Base-by-base conservation (phyloP, 1,140 invertebrate genomes). In the Ptiloglossa arizonensis region DNA sequence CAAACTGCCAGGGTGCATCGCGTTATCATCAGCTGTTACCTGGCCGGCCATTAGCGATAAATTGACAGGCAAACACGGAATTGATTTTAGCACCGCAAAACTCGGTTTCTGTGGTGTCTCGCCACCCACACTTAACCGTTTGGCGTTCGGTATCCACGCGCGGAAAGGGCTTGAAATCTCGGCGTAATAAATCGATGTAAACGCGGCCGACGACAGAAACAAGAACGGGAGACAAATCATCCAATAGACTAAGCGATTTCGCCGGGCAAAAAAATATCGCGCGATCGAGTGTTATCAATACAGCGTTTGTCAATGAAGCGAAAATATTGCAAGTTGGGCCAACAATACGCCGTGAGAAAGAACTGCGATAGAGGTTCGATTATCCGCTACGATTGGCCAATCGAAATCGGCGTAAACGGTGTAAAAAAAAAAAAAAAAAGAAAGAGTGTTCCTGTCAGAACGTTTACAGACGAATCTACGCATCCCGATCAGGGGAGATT, bases 41-140 rank as follows among this genome's bases (percentile, higher is more conserved):
- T 80, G 80, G 79, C 63, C 76, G 79, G 85, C 83, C 86, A 89
- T 88, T 86, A 85, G 79, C 79, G 82, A 80, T 85, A 87, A 88
- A 88, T 89, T 88, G 85, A 88, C 86, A 86, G 81, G 80, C 83
- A 83, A 87, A 87, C 87, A 87, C 80, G 80, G 80, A 86, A 88
- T 83, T 88, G 83, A 88, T 88, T 88, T 88, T 88, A 88, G 80
- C 81, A 80, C 82, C 82, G 83, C 79, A 87, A 87, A 87, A 85
- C 82, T 87, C 82, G 86, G 79, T 86, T 86, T 85, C 86, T 82
- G 82, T 76, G 76, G 82, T 86, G 85, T 84, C 82, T 79, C 76
- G 76, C 80, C 82, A 77, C 73, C 79, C 82, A 85, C 85, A 86
- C 79, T 86, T 87, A 82, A 82, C 81, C 79, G 81, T 82, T 83